Percentiles rank a stretch among this genome's conserved stretches.
Conservation (phyloP, 2,797 vertebrate species). For the Sebastolobus alascanus region DNA sequence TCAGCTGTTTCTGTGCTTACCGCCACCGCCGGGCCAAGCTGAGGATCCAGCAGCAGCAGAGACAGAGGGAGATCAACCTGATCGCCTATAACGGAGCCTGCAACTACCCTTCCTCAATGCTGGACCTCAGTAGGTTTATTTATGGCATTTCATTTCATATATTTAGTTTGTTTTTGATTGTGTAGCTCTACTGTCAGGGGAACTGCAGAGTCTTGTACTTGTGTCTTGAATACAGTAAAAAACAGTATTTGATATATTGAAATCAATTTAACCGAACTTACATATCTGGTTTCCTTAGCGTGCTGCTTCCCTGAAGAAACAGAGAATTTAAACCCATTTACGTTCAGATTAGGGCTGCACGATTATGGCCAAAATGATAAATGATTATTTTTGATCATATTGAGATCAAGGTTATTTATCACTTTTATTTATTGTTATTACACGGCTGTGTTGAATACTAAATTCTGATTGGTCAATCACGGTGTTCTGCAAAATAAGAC, state of each 20-base stretch:
- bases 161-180: neutral
- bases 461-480: no score
- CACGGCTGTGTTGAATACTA: no score
- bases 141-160: neutral
- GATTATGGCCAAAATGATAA: no score
- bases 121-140: constrained; percentile 88
- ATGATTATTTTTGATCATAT: no score
- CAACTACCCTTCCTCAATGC: constrained; percentile 88
- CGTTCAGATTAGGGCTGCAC: no score
- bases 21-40: constrained; percentile 93
- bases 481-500: no score
- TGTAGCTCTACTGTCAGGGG: neutral
- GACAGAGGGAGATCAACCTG: constrained; percentile 95
- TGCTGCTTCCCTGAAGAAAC: neutral
- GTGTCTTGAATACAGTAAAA: neutral
- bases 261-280: neutral
- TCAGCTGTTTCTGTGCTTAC: constrained; percentile 95
- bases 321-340: neutral
- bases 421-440: no score
- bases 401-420: no score
- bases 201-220: neutral
- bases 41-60: constrained; percentile 94
- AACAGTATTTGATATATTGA: neutral
- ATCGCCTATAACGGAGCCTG: constrained; percentile 94
- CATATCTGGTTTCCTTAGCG: neutral